These are phyloP conservation scores for Digitonthophagus gazella DNA, from an alignment of 2,888 invertebrate genomes.

Conservation along the genomic window DNA sequence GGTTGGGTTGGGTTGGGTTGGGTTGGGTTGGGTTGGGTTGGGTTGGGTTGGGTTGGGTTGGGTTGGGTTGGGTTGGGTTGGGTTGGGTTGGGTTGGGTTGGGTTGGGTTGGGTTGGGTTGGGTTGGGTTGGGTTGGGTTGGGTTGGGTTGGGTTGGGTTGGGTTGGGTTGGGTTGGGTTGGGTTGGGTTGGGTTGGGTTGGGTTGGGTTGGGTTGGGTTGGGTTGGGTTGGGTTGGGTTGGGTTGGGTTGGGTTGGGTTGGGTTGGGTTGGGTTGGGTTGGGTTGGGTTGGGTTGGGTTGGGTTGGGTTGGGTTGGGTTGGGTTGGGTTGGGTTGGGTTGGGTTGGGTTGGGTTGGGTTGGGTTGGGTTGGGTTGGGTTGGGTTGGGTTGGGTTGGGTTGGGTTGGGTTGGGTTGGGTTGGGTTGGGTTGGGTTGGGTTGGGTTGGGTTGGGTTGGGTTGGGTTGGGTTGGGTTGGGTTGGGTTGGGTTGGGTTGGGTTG, in stretches of 20 bases:
- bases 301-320: slow-evolving; percentile 1
- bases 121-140: slow-evolving; percentile 1
- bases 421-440: slow-evolving; percentile 1
- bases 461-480: slow-evolving; percentile 1
- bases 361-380: slow-evolving; percentile 1
- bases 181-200: slow-evolving; percentile 1
- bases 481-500: slow-evolving; percentile 1
- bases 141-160: slow-evolving; percentile 1
- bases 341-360: slow-evolving; percentile 1
- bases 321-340: slow-evolving; percentile 1
- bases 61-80: slow-evolving; percentile 23
- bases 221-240: slow-evolving; percentile 1
- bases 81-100: slow-evolving; percentile 14
- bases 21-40: slow-evolving; percentile 27
- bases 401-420: slow-evolving; percentile 1
- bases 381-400: slow-evolving; percentile 1
- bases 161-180: slow-evolving; percentile 1
- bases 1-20: slow-evolving; percentile 27
- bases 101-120: slow-evolving; percentile 1
- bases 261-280: slow-evolving; percentile 1
- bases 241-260: slow-evolving; percentile 1
- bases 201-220: slow-evolving; percentile 1
- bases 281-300: slow-evolving; percentile 1
- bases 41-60: slow-evolving; percentile 27
- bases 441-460: slow-evolving; percentile 1